Conservation (phyloP, 2,113 vertebrate genomes). For the Campylorhamphus procurvoides region DNA sequence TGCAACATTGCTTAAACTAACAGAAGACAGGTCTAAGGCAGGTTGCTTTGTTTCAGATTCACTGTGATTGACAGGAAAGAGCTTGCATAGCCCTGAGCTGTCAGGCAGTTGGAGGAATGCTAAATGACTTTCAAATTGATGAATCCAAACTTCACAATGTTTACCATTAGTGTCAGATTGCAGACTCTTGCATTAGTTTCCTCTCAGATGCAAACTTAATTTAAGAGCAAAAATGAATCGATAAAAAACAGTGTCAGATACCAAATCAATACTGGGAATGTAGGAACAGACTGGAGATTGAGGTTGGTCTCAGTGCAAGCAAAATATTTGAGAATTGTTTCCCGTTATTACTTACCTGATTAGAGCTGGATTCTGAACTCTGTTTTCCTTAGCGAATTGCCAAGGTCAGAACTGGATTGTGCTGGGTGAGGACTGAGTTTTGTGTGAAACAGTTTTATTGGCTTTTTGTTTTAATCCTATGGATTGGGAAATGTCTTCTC, state of each 20-base stretch:
- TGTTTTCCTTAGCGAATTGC: neutral
- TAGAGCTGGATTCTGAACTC: neutral
- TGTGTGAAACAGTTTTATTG: neutral
- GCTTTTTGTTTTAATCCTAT: neutral
- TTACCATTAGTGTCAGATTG: neutral
- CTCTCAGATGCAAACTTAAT: conserved; percentile 19
- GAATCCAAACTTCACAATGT: neutral
- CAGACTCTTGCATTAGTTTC: neutral
- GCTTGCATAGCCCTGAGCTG: neutral
- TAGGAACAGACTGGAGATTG: neutral
- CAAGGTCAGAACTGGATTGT: neutral
- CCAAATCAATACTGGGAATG: neutral
- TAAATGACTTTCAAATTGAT: neutral
- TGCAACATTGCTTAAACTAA: neutral
- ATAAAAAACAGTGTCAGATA: neutral
- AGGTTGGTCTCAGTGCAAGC: neutral
- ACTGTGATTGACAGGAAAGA: neutral
- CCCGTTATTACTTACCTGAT: neutral
- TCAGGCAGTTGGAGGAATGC: neutral
- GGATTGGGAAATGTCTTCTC: neutral
- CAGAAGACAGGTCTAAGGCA: neutral
- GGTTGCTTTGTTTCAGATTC: neutral
- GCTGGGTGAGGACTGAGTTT: neutral
- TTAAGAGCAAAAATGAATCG: neutral
- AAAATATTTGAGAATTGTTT: conserved; percentile 10